phyloP scores from a whole-genome alignment of 2,797 vertebrate species.

The Vespertilio murinus region DNA sequence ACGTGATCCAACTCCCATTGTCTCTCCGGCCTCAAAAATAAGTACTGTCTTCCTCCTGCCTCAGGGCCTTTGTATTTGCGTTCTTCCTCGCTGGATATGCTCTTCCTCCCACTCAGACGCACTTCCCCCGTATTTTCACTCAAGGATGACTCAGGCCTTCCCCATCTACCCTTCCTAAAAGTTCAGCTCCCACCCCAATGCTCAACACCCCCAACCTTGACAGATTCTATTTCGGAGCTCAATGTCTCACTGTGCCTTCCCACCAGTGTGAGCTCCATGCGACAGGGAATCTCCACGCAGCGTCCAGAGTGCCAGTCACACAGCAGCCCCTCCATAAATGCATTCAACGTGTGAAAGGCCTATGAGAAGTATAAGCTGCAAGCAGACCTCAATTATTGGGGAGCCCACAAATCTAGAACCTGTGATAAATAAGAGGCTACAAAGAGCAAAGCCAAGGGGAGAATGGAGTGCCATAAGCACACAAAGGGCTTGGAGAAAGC shows the following conservation, averaged over 20 bases:
- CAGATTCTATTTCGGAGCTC: not conserved
- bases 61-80: slow-evolving; percentile 24
- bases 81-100: not conserved
- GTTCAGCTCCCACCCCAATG: not conserved
- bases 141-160: not conserved
- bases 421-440: not conserved
- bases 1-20: not conserved
- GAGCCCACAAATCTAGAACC: not conserved
- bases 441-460: slow-evolving; percentile 35
- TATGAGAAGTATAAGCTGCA: slow-evolving; percentile 6
- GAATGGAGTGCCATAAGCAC: not conserved
- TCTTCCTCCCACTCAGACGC: not conserved
- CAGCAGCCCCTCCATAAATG: not conserved
- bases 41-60: not conserved
- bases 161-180: not conserved
- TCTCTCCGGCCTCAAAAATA: not conserved
- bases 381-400: not conserved
- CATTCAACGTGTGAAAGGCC: not conserved
- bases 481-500: not conserved
- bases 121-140: not conserved
- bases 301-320: not conserved
- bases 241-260: not conserved
- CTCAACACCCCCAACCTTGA: not conserved
- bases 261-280: not conserved
- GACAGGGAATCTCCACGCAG: not conserved